Percentiles rank a stretch among this genome's conserved stretches.
Evolutionary conservation across 2,797 vertebrate species (phyloP).

Genomic region (Muraenolepis orangiensis): DNA sequence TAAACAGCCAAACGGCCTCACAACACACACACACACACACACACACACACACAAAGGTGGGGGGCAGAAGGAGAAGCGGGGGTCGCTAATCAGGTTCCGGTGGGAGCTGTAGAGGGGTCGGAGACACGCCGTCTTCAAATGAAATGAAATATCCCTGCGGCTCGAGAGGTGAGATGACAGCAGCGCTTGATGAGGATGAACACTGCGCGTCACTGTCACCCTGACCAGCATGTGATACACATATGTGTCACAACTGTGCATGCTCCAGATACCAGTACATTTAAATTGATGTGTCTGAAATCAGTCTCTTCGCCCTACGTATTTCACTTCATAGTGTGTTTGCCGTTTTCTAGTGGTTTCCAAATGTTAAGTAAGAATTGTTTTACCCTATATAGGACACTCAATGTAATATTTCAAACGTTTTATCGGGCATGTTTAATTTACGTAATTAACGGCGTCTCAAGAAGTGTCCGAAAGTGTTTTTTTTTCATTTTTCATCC

Average conservation of each 20-base stretch:
- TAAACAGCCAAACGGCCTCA: background rate
- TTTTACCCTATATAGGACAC: too few relatives aligned
- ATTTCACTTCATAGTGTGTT: too few relatives aligned
- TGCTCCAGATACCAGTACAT: background rate
- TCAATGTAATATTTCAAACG: too few relatives aligned
- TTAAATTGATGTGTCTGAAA: too few relatives aligned
- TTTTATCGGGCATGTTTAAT: too few relatives aligned
- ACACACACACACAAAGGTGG: background rate
- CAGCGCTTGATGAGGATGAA: background rate
- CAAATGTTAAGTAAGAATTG: too few relatives aligned
- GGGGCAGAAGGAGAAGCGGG: background rate
- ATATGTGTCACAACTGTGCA: background rate
- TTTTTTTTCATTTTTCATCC: too few relatives aligned
- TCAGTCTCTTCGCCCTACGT: too few relatives aligned
- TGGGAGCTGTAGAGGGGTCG: background rate
- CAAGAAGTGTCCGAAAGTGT: too few relatives aligned
- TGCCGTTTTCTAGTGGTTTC: too few relatives aligned
- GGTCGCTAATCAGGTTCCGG: background rate
- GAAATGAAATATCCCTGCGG: background rate
- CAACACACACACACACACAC: background rate
- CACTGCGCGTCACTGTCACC: background rate
- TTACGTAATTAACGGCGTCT: too few relatives aligned
- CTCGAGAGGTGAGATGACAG: background rate
- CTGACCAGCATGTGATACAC: background rate
- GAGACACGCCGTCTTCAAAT: background rate